Evolutionary conservation across 2,888 invertebrate species (phyloP), one percentile per base, ranked within the genome.

Genomic region (Ypsolopha sequella): DNA sequence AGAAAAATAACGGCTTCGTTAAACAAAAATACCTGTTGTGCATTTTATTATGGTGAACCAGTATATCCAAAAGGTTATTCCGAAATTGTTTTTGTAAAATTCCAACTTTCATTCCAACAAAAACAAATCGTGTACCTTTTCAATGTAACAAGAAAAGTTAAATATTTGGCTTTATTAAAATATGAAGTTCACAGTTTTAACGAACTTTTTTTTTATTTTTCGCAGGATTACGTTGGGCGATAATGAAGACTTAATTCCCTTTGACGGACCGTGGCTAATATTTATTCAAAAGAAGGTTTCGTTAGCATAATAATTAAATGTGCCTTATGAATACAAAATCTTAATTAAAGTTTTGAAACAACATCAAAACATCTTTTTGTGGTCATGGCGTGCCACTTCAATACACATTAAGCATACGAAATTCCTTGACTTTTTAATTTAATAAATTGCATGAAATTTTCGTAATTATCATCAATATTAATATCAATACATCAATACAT

Each of bases 231-330:
- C 38, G 48, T 43, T 38, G 45, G 44, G 36, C 65, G 70, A 75
- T 76, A 73, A 78, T 73, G 66, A 76, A 71, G 68, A 65, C 60
- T 68, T 74, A 73, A 80, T 79, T 78, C 69, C 56, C 76, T 84
- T 84, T 82, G 85, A 84, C 80, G 76, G 69, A 64, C 67, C 66
- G 64, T 62, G 60, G 71, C 77, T 80, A 66, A 81, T 81, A 82
- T 82, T 82, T 84, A 86, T 86, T 84, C 85, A 85, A 75, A 78
- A 75, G 78, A 70, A 73, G 76, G 74, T 75, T 79, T 81, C 81
- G 80, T 86, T 86, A 78, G 78, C 84, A 85, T 85, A 80, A 79
- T 85, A 85, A 85, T 85, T 84, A 85, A 82, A 85, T 71, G 73
- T 79, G 73, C 75, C 79, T 82, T 80, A 80, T 85, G 85, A 85